phyloP scores from a whole-genome alignment of 2,888 invertebrate species.

The Pteria penguin region DNA sequence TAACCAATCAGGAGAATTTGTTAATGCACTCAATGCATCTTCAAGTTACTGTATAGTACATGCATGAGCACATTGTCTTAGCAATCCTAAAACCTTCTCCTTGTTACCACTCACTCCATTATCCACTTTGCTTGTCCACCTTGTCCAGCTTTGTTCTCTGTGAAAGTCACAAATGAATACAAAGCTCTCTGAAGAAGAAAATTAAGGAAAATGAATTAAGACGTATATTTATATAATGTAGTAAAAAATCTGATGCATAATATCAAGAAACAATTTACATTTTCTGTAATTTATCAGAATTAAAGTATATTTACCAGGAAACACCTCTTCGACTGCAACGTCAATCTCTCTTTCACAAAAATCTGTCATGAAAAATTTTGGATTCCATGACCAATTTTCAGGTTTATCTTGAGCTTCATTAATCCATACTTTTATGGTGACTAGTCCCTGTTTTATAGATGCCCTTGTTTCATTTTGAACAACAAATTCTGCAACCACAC shows the following conservation, averaged over 20 bases:
- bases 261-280: no score
- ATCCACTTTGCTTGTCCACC: slow-evolving; percentile 36
- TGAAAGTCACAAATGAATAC: slow-evolving; percentile 41
- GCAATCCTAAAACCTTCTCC: slow-evolving; percentile 10
- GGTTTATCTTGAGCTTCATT: slow-evolving; percentile 1
- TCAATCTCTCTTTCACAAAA: no score
- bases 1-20: slow-evolving; percentile 5
- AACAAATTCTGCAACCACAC: slow-evolving; percentile 44
- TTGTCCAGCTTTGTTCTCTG: slow-evolving; percentile 42
- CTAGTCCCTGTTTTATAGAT: slow-evolving; percentile 44
- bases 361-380: background rate
- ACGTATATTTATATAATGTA: no score
- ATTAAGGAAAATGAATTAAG: background rate
- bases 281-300: no score
- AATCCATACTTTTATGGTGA: slow-evolving; percentile 9
- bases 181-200: slow-evolving; percentile 20
- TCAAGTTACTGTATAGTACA: background rate
- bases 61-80: slow-evolving; percentile 10
- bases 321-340: background rate
- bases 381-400: slow-evolving; percentile 5
- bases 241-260: no score
- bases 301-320: no score
- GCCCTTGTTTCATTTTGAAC: slow-evolving; percentile 36
- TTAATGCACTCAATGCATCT: background rate
- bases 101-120: slow-evolving; percentile 18